Evolutionary conservation across 2,113 vertebrate species (phyloP).

Genomic region (Circaetus cinerascens): DNA sequence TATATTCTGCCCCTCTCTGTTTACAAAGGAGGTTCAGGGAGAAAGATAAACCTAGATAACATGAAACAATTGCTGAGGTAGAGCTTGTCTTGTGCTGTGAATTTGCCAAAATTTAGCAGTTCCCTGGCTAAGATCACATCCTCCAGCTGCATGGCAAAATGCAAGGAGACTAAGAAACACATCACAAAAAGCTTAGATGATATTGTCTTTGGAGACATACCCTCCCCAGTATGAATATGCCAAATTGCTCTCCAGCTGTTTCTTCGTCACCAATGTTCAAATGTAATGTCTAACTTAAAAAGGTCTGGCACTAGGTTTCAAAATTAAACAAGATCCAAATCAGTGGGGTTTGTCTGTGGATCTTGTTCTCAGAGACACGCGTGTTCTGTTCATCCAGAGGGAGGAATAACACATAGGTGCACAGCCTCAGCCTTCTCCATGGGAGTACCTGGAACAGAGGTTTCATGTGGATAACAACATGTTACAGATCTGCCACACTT

Average conservation of each 20-base stretch:
- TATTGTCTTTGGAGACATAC: neutral
- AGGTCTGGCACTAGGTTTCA: neutral
- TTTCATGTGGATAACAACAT: neutral
- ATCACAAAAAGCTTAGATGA: neutral
- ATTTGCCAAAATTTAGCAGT: neutral
- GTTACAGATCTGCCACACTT: neutral
- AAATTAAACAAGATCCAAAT: neutral
- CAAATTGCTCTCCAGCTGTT: neutral
- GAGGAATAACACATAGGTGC: neutral
- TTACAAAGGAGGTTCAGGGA: constrained; percentile 13
- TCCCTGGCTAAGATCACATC: neutral
- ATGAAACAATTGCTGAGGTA: constrained; percentile 4
- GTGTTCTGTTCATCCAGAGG: neutral
- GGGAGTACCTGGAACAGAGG: neutral
- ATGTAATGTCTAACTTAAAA: neutral
- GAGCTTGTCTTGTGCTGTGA: neutral
- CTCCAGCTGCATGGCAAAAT: neutral
- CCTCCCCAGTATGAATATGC: neutral
- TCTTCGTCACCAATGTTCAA: neutral
- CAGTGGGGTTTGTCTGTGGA: neutral
- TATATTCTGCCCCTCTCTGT: constrained; percentile 36
- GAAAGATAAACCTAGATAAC: constrained; percentile 27
- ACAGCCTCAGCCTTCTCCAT: neutral
- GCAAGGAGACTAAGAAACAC: neutral
- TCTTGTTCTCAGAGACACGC: neutral